phyloP scores from a whole-genome alignment of 2,888 invertebrate genomes.

The Amiota communis region DNA sequence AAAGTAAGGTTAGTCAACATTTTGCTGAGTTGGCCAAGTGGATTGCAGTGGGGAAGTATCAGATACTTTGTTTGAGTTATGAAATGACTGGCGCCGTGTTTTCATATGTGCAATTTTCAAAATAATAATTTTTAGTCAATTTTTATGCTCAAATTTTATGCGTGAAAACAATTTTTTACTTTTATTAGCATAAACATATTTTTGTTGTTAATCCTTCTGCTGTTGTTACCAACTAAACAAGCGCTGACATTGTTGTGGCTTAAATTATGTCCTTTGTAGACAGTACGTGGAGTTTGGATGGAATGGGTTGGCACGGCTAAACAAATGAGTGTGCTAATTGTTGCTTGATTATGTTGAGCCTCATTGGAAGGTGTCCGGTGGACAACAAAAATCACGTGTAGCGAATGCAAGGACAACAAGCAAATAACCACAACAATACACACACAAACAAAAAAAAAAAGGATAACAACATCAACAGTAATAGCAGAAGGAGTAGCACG shows the following conservation, averaged over 20 bases:
- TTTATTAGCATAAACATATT: not conserved
- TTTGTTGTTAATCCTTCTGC: not conserved
- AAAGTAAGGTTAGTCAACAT: slow-evolving; percentile 16
- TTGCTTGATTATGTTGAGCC: slow-evolving; percentile 5
- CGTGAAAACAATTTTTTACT: not conserved
- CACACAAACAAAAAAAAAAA: slow-evolving; percentile 58
- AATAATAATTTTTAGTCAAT: too few relatives aligned
- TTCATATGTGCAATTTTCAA: not conserved
- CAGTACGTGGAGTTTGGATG: not conserved
- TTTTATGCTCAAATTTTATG: slow-evolving; percentile 16
- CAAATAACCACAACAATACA: slow-evolving; percentile 44
- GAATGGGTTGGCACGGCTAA: slow-evolving; percentile 7
- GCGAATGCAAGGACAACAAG: not conserved
- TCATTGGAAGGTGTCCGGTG: not conserved
- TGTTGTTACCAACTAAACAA: slow-evolving; percentile 14
- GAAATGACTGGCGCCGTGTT: slow-evolving; percentile 56
- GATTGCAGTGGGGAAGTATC: slow-evolving; percentile 43
- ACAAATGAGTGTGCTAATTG: slow-evolving; percentile 24
- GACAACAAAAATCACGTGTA: not conserved
- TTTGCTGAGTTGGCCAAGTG: slow-evolving; percentile 55
- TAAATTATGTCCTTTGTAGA: not conserved
- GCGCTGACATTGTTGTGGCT: slow-evolving; percentile 14
- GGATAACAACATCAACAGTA: slow-evolving; percentile 21
- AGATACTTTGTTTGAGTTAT: slow-evolving; percentile 60
- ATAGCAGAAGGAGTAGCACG: slow-evolving; percentile 54